Conservation (phyloP, 2,797 vertebrate genomes). For the Channallabes apus region DNA sequence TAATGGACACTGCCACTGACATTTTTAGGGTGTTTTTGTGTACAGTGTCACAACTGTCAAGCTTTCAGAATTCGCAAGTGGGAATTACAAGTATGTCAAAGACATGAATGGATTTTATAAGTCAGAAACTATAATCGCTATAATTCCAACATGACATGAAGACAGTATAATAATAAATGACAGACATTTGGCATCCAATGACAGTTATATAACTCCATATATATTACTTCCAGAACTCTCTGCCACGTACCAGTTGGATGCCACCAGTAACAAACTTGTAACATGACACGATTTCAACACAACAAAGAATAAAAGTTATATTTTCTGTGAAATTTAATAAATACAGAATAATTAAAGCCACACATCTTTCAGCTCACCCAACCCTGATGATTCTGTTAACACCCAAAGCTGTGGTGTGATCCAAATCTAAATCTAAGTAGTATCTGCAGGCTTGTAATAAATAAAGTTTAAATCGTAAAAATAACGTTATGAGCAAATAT, state of each 20-base stretch:
- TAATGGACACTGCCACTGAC: background rate
- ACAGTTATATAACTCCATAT: background rate
- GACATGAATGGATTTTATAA: background rate
- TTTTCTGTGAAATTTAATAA: conserved; percentile 1
- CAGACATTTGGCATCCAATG: background rate
- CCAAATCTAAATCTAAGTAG: conserved; percentile 11
- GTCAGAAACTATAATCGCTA: background rate
- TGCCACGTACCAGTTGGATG: background rate
- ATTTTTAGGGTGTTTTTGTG: background rate
- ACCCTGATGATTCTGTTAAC: background rate
- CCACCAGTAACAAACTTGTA: background rate
- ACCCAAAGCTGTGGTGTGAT: conserved; percentile 13
- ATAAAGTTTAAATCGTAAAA: conserved; percentile 40
- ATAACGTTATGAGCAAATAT: conserved; percentile 39
- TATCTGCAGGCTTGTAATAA: conserved; percentile 21
- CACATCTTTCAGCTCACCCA: conserved; percentile 16
- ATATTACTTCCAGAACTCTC: background rate
- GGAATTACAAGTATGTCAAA: background rate
- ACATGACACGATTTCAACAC: background rate
- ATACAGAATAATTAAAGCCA: conserved; percentile 15
- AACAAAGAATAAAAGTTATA: background rate
- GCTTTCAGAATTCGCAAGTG: background rate
- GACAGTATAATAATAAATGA: background rate
- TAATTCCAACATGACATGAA: background rate
- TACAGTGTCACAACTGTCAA: background rate